Evolutionary conservation across 2,797 vertebrate species (phyloP), one percentile per base, ranked within the genome.

Genomic region (Macropus fuliginosus): DNA sequence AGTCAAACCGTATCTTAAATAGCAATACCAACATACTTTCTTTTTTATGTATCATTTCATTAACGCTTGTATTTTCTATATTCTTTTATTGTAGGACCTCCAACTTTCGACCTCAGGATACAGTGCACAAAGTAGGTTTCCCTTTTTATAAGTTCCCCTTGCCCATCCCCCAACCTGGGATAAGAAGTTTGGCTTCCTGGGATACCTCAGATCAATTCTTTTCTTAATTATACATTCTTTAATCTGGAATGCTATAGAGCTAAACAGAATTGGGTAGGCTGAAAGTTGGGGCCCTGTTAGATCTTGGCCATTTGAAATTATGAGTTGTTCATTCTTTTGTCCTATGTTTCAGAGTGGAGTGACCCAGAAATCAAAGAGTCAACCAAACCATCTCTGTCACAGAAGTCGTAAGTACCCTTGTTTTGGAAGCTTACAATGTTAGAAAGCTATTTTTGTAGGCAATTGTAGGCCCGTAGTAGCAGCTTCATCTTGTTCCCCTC

Each of bases 101-200:
- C 99, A 99, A 98, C 99, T 99, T 98, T 98, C 99, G 98, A 99
- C 99, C 98, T 99, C 99, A 97, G 99, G 99, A 99, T 99, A 99
- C 99, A 99, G 98, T 98, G 99, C 99, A 98, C 99, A 99, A 99
- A 99, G 99, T 99, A 99, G 99, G 99, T 99, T 89, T 97, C 98
- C 97, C 95, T 97, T 97, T 98, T 98, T 94, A 96, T 95, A 96
- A 90, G 91, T 97, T 62, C 90, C 62, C 91, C 55, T 54, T 52
- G 90, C 87, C 31, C 74, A 95, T 10, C 14, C 54, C 40, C 21
- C 3, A 50, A 46, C 9, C 40, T 87, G 21, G 40, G 24, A 46
- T 87, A 24, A 46, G 74, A 87, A 87, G 50, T 46, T 87, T 97
- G 93, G 96, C 97, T 97, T 97, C 0, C 93, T 94, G 92, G 95